Evolutionary conservation across 2,888 invertebrate species (phyloP), one percentile per base, ranked within the genome.

Genomic region (Villa cingulata): DNA sequence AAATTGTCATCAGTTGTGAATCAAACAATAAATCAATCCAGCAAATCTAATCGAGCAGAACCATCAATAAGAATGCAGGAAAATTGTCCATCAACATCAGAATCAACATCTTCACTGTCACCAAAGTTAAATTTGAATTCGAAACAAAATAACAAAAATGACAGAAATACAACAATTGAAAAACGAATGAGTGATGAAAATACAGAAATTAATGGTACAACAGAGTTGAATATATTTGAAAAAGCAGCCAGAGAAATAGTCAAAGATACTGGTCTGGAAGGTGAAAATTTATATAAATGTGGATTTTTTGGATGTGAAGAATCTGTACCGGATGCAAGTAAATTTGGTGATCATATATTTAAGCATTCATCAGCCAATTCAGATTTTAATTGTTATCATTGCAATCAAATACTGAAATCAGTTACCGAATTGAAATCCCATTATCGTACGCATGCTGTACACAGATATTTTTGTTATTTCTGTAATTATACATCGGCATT

Each of bases 391-490:
- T 81, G 80, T 56, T 64, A 61, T 1, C 75, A 76, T 56, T 76
- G 76, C 53, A 59, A 61, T 16, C 72, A 72, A 53, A 55, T 57
- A 7, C 71, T 75, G 43, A 68, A 71, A 49, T 70, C 66, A 40
- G 54, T 64, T 2, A 59, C 63, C 2, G 67, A 68, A 37, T 63
- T 80, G 18, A 56, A 75, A 14, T 73, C 75, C 7, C 83, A 83
- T 57, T 62, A 82, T 16, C 73, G 72, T 52, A 59, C 65, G 3
- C 83, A 83, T 52, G 78, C 77, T 0, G 62, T 72, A 0, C 72
- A 74, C 54, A 66, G 75, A 12, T 79, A 74, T 51, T 68, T 72
- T 12, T 83, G 83, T 57, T 72, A 74, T 6, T 43, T 79, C 23
- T 83, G 83, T 57, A 62, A 69, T 37, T 61, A 68, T 46, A 66